Evolutionary conservation across 1,140 invertebrate genomes (phyloP).

Genomic region (Heliconius eleuchia): DNA sequence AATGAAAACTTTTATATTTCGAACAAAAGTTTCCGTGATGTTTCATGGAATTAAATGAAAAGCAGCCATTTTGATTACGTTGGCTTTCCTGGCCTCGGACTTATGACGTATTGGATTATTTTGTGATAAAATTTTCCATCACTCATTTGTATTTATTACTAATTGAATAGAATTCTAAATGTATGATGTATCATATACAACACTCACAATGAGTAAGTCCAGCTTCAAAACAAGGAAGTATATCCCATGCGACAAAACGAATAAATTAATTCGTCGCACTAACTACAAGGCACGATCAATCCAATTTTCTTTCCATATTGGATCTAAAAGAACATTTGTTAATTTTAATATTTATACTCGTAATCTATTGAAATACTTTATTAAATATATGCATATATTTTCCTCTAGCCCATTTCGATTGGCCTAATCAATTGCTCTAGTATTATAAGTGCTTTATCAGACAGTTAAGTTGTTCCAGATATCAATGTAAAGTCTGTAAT

Average conservation of each 20-base stretch:
- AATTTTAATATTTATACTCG: not conserved
- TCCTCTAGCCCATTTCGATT: not conserved
- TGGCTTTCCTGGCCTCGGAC: slow-evolving; percentile 58
- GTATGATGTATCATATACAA: not conserved
- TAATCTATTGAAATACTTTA: no score
- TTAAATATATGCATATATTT: not conserved
- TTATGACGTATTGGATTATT: slow-evolving; percentile 61
- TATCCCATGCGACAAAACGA: not conserved
- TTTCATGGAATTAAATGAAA: slow-evolving; percentile 62
- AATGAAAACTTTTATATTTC: slow-evolving; percentile 48
- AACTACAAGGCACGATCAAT: not conserved
- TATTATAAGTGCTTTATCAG: not conserved
- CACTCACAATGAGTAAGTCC: not conserved
- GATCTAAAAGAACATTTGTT: not conserved
- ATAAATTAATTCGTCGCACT: not conserved
- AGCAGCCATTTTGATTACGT: slow-evolving; percentile 79
- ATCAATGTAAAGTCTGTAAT: not conserved
- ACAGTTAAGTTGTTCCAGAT: not conserved
- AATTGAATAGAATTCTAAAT: not conserved
- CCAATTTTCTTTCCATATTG: not conserved
- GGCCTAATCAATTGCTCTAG: not conserved
- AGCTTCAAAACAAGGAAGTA: not conserved
- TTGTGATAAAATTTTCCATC: slow-evolving; percentile 41
- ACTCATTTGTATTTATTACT: not conserved
- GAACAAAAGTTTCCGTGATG: slow-evolving; percentile 45